Conservation (phyloP, 2,113 vertebrate genomes). For the Grallaria varia region DNA sequence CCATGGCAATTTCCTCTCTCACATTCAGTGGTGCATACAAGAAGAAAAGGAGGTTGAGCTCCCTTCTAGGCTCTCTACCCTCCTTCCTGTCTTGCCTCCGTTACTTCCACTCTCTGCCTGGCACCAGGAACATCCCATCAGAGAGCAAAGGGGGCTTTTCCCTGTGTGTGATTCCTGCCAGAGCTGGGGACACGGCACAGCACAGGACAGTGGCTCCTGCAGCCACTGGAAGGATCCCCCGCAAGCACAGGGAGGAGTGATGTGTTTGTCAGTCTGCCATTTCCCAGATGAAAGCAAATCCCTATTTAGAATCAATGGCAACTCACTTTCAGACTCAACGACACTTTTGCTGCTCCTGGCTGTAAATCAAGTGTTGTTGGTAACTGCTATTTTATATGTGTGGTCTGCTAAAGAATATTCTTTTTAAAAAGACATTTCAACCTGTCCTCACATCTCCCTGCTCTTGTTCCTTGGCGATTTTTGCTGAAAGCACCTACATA, state of each 20-base stretch:
- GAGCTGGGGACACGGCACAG: neutral
- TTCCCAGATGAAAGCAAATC: neutral
- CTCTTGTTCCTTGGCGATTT: neutral
- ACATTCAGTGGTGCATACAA: neutral
- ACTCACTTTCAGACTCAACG: neutral
- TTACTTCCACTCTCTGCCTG: neutral
- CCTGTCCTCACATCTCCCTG: neutral
- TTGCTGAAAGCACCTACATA: neutral
- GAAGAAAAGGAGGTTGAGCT: neutral
- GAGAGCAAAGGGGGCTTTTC: neutral
- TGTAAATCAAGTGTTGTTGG: neutral
- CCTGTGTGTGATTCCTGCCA: rapidly evolving
- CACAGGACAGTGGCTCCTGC: rapidly evolving
- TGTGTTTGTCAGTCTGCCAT: neutral
- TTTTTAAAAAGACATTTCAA: neutral
- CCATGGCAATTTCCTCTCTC: neutral
- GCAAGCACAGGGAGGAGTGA: neutral
- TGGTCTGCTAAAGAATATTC: neutral
- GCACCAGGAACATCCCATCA: neutral
- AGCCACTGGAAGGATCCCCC: neutral
- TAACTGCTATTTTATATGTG: neutral
- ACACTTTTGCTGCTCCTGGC: neutral
- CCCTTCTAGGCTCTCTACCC: neutral
- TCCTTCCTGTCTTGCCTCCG: neutral
- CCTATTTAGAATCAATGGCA: neutral